Evolutionary conservation across 2,888 invertebrate species (phyloP).

Genomic region (Petrolisthes manimaculis): DNA sequence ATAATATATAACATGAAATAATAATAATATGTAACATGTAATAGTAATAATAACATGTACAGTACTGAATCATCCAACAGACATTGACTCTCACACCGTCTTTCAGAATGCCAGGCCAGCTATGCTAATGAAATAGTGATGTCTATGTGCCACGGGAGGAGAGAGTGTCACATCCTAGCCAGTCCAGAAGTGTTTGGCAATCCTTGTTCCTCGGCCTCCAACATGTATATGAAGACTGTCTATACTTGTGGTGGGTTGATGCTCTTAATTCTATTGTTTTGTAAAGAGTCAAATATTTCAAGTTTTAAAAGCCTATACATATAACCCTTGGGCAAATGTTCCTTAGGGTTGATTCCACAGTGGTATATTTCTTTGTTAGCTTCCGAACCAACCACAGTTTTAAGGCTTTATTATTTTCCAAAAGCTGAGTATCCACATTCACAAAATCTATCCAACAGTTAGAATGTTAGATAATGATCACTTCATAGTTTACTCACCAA

Average conservation of each 20-base stretch:
- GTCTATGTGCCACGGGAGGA: constrained; percentile 75
- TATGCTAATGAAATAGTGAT: constrained; percentile 93
- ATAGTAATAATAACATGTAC: no score
- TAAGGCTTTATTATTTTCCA: no score
- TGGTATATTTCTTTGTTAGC: neutral
- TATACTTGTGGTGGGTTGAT: constrained; percentile 48
- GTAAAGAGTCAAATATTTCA: neutral
- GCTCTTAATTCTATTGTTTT: neutral
- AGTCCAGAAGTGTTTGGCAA: constrained; percentile 67
- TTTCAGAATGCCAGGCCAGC: constrained; percentile 79
- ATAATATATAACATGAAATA: no score
- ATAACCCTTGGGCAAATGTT: no score
- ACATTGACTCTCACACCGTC: neutral
- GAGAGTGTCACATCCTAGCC: constrained; percentile 66
- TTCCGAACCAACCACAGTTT: no score
- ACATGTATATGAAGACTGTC: constrained; percentile 66
- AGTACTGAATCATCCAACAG: constrained; percentile 76
- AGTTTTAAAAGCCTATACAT: neutral
- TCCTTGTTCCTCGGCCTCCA: constrained; percentile 67
- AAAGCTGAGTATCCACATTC: no score
- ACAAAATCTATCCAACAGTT: no score
- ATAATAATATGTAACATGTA: no score
- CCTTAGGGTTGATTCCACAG: neutral
- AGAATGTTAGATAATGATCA: no score
- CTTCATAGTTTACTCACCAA: no score